Evolutionary conservation across 2,888 invertebrate species (phyloP).

Genomic region (Beris morrisii): DNA sequence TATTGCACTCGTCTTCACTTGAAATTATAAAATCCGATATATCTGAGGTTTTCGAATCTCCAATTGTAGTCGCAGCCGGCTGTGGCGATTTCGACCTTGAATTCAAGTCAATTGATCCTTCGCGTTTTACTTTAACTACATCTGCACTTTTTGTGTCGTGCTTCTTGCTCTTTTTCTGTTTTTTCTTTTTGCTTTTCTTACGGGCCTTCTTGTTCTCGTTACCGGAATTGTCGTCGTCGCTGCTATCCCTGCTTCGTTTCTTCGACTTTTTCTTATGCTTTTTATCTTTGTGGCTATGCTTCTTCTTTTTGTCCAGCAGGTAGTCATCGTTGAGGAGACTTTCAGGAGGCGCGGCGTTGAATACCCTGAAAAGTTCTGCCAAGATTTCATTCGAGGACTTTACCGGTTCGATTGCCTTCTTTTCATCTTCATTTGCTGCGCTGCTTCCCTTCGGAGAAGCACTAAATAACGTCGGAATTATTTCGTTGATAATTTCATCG

Average conservation of each 20-base stretch:
- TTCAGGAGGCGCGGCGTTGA: constrained; percentile 71
- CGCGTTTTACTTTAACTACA: constrained; percentile 19
- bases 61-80: not conserved
- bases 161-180: constrained; percentile 42
- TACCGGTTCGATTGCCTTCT: constrained; percentile 50
- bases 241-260: constrained; percentile 44
- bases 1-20: constrained; percentile 35
- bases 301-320: constrained; percentile 47
- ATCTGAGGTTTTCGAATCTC: constrained; percentile 1
- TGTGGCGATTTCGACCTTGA: not conserved
- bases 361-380: constrained; percentile 75
- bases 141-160: constrained; percentile 44
- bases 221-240: constrained; percentile 46
- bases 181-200: constrained; percentile 50
- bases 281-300: constrained; percentile 52
- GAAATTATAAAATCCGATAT: constrained; percentile 37
- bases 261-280: constrained; percentile 53
- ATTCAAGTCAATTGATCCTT: not conserved
- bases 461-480: constrained; percentile 12
- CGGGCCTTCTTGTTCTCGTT: constrained; percentile 48
- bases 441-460: not conserved
- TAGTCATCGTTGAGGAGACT: constrained; percentile 58
- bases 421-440: constrained; percentile 43
- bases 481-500: constrained; percentile 44
- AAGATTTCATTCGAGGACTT: constrained; percentile 68